Evolutionary conservation across 1,140 invertebrate genomes (phyloP).

Genomic region (Hylaeus volcanicus): DNA sequence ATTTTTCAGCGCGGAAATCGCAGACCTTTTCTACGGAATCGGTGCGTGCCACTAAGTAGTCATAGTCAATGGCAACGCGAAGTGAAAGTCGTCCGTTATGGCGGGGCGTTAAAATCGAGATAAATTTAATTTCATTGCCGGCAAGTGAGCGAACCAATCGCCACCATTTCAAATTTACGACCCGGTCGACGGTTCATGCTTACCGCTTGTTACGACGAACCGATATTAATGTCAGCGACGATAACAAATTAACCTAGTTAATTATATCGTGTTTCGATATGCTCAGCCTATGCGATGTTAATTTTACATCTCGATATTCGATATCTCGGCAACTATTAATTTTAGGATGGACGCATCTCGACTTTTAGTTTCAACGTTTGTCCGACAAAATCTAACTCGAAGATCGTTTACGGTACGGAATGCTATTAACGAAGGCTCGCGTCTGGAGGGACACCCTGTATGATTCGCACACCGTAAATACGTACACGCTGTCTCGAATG

Average conservation of each 20-base stretch:
- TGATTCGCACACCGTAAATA: conserved; percentile 58
- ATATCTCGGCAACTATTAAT: too few species aligned
- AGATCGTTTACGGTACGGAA: too few species aligned
- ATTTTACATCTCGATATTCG: not conserved
- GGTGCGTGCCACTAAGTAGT: conserved; percentile 25
- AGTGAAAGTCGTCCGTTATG: conserved; percentile 25
- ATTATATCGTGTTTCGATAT: not conserved
- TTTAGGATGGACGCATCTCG: too few species aligned
- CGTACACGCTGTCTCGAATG: conserved; percentile 25
- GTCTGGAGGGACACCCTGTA: too few species aligned
- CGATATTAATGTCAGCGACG: not conserved
- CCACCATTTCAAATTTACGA: not conserved
- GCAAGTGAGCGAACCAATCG: not conserved
- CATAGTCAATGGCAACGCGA: conserved; percentile 19
- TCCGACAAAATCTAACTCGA: too few species aligned
- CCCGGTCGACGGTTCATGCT: not conserved
- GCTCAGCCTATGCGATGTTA: not conserved
- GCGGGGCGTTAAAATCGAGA: conserved; percentile 5
- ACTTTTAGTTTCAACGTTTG: too few species aligned
- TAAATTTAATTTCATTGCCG: conserved; percentile 14
- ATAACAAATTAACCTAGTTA: conserved; percentile 24
- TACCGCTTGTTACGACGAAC: not conserved
- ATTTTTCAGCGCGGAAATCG: not conserved
- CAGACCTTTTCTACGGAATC: not conserved
- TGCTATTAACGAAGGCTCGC: too few species aligned